Base-by-base conservation (phyloP, 2,888 invertebrate genomes). In the Ariolimax columbianus region DNA sequence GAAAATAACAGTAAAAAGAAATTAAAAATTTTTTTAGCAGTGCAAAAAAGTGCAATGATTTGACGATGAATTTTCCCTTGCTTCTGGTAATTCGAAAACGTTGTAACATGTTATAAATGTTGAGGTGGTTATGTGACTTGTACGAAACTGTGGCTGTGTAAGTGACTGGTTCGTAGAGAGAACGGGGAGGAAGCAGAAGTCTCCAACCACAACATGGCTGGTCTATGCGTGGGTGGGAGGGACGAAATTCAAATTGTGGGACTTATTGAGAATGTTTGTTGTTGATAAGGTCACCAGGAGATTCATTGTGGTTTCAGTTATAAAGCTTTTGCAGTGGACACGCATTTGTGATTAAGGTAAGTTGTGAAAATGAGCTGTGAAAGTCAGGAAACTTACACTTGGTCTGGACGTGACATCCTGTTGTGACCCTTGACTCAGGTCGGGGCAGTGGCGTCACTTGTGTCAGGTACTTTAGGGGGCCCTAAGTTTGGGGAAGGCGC, bases 201-300 rank as follows among this genome's bases (percentile, higher is more conserved):
- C 83, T 51, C 77, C 78, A 83, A 83, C 83, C 77, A 83, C 38
- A 83, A 83, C 85, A 87, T 85, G 87, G 87, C 75, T 81, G 81
- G 70, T 51, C 14, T n/a, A 83, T 87, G 87, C 81, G 87, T 85
- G 87, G 87, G 87, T 80, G 87, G 85, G 23, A 33, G 87, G 87
- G 78, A 83, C 83, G 85, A 87, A 87, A 87, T 87, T 87, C 77
- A 83, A 83, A 78, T 78, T 83, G 51, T 70, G 6, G 26, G 6
- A 26, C 30, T 33, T 1, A 43, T 47, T 11, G 17, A 43, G n/a
- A 73, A 14, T 9, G n/a, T 4, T 43, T n/a, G n/a, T 47, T 11
- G n/a, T 55, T 51, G 51, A 51, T n/a, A 43, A 51, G 9, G 17
- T 23, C 14, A n/a, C 36, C n/a, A 30, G 30, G 30, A 23, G 11